phyloP scores from a whole-genome alignment of 1,140 invertebrate species.

The Drosophila persimilis region DNA sequence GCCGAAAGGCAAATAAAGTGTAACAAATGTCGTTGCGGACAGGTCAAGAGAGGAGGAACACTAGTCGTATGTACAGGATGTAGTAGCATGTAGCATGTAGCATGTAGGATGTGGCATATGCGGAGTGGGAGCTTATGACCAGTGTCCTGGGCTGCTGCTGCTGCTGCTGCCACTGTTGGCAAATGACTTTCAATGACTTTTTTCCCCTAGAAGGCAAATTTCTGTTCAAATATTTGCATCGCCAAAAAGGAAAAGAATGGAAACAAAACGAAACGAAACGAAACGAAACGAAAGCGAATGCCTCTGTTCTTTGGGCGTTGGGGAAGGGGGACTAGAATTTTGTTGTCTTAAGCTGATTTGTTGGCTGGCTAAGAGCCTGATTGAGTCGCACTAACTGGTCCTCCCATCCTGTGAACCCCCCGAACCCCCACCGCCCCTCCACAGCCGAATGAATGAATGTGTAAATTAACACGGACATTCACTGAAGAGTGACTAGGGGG shows the following conservation, averaged over 20 bases:
- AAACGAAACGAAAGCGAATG: background rate
- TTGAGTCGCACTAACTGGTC: conserved; percentile 45
- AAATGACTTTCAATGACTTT: conserved; percentile 76
- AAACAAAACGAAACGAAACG: background rate
- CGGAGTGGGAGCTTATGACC: too few relatives aligned
- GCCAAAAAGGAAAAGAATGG: too few relatives aligned
- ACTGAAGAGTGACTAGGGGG: conserved; percentile 6
- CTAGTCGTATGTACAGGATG: background rate
- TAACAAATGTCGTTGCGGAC: conserved; percentile 72
- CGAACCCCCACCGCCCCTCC: background rate
- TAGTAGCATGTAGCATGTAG: too few relatives aligned
- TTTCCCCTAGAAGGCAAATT: conserved; percentile 34
- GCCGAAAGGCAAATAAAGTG: conserved; percentile 77
- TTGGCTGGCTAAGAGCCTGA: conserved; percentile 68
- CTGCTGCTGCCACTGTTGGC: conserved; percentile 34
- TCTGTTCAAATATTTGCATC: conserved; percentile 66
- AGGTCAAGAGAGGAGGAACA: conserved; percentile 3
- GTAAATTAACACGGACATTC: conserved; percentile 8
- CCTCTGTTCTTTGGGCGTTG: conserved; percentile 5
- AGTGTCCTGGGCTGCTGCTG: background rate
- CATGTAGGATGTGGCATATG: too few relatives aligned
- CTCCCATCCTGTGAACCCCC: too few relatives aligned
- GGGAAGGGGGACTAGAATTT: background rate
- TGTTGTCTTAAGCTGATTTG: conserved; percentile 81
- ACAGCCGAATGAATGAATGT: conserved; percentile 8